Evolutionary conservation across 2,888 invertebrate genomes (phyloP), one percentile per base, ranked within the genome.

Genomic region (Thumatha senex): DNA sequence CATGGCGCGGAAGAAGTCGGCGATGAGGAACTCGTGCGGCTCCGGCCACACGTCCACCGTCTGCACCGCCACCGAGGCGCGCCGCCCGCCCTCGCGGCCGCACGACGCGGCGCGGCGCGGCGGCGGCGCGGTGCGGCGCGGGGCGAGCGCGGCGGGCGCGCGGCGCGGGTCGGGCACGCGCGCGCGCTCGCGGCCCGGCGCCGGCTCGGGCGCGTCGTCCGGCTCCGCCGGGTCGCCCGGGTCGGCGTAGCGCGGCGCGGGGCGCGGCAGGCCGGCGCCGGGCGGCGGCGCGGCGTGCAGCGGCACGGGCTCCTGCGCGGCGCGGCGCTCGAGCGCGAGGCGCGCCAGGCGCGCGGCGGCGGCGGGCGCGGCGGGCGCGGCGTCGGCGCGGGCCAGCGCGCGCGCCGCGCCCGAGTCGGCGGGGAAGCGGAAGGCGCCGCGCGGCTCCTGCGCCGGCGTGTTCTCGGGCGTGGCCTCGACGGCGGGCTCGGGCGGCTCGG

Each of bases 381-480:
- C 36, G 96, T 95, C 39, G 96, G 95, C 40, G 95, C 94, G 39
- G 95, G 95, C 69, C 54, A 95, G 92, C 43, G 95, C 94, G 46
- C 95, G 93, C 43, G 94, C 95, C 14, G 95, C 94, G 62, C 92
- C 92, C 33, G 95, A 94, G 65, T 94, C 94, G 29, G 92, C 76
- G 43, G 94, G 93, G 66, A 92, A 89, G 35, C 87, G 84, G 66
- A 89, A 89, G 53, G 80, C 80, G 3, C 3, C 18, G 18, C 18
- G 18, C 18, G 18, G 5, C 18, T 24, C 18, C 18, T 96, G 95
- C 15, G 96, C 93, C 2, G 97, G 97, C 35, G 97, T 97, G 41
- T 96, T 97, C 89, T 97, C 97, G 0, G 97, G 97, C 7, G 97
- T 97, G 3, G 97, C 97, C 88, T 97, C 97, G 50, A 97, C 95